Evolutionary conservation across 2,888 invertebrate genomes (phyloP), one percentile per base, ranked within the genome.

Genomic region (Tetramorium bicarinatum): DNA sequence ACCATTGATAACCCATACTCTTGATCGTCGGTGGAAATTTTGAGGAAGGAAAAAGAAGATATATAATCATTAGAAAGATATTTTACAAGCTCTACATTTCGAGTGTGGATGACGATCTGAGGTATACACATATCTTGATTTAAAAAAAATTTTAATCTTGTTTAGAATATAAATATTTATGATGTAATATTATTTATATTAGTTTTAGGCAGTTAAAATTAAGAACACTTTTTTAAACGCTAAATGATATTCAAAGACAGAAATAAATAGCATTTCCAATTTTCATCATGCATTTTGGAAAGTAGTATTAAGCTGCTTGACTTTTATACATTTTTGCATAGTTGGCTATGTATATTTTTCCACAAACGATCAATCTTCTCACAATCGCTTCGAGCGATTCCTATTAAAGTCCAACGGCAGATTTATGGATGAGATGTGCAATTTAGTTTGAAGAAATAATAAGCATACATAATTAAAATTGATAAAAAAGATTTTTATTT

Each of bases 1-100:
- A 21, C 8, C 29, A 54, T 62, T 13, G 47, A 66, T 66, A 76
- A 15, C 34, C 34, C 25, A 38, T 13, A 75, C 56, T 61, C 15
- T 75, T 62, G 62, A 81, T 62, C 75, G 25, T 81, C 13, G 6
- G 61, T 77, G 56, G 75, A 80, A 74, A 49, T 80, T 15, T 69
- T 47, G 38, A 7, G 4, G 29, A 18, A 21, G 4, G 6, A 47
- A 49, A 47, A 4, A 49, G n/a, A 13, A 25, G 25, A 72, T n/a
- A 64, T 49, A 15, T 44, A 44, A 44, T 61, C 8, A 38, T 29
- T 62, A 0, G 21, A 66, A 47, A 49, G 18, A 52, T 41, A 21
- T 41, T 67, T 38, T 13, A 52, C 9, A 34, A 62, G 21, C 0
- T 64, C 3, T 49, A 25, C 25, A n/a, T 54, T 54, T 49, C 2